These are phyloP conservation scores for Trichonephila inaurata DNA, from an alignment of 1,140 invertebrate species.

Conservation along the genomic window DNA sequence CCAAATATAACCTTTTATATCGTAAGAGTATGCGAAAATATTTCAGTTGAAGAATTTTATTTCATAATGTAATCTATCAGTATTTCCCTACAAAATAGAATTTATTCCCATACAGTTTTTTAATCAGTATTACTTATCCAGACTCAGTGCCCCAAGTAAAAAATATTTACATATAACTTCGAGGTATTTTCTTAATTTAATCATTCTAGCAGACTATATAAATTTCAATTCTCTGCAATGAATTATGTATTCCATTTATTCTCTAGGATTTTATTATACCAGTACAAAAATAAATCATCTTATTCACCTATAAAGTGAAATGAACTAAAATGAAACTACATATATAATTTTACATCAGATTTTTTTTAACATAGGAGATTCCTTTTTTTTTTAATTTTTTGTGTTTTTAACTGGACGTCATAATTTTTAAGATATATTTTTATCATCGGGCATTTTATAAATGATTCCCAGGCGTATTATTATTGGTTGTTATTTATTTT, in stretches of 20 bases:
- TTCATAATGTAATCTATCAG: no score
- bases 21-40: no score
- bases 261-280: background rate
- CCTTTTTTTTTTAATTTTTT: background rate
- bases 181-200: background rate
- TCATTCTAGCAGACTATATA: background rate
- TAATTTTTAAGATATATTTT: background rate
- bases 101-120: no score
- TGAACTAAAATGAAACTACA: background rate
- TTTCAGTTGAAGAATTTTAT: no score
- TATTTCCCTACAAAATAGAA: no score
- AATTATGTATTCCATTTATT: background rate
- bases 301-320: background rate
- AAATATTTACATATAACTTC: no score
- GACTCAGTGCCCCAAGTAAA: no score
- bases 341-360: background rate
- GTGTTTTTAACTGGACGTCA: background rate
- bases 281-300: background rate
- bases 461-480: background rate
- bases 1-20: no score
- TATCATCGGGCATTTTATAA: background rate
- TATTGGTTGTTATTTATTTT: background rate
- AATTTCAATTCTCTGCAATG: background rate
- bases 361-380: background rate
- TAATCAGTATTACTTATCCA: no score